These are phyloP conservation scores for Osmoderma eremita DNA, from an alignment of 2,888 invertebrate species.

Conservation along the genomic window DNA sequence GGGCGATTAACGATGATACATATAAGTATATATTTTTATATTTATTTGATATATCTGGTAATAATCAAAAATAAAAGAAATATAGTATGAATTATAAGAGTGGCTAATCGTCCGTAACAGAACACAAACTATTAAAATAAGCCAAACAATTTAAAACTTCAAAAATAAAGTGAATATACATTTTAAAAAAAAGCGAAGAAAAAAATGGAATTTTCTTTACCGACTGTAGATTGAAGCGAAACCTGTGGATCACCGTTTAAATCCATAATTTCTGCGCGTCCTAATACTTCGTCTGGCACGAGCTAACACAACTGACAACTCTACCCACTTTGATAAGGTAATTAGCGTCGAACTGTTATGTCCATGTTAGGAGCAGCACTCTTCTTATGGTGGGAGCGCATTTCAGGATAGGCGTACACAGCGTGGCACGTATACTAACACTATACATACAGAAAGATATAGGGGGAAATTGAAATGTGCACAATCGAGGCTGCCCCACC, in stretches of 20 bases:
- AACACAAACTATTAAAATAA: no score
- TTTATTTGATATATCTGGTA: no score
- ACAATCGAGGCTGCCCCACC: not conserved
- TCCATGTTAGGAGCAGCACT: conserved; percentile 4
- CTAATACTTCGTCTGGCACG: conserved; percentile 16
- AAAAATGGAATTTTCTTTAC: conserved; percentile 1
- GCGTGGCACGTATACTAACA: no score
- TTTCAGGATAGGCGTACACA: not conserved
- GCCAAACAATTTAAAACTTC: no score
- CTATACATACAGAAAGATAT: not conserved
- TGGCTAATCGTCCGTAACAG: no score
- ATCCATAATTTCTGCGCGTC: not conserved
- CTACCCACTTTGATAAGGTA: conserved; percentile 19
- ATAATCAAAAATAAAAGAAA: no score
- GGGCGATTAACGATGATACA: no score
- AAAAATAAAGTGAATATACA: no score
- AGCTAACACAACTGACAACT: conserved; percentile 14
- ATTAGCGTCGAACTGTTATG: conserved; percentile 19
- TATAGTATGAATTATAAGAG: no score
- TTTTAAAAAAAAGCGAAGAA: not conserved
- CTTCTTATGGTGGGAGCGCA: conserved; percentile 12
- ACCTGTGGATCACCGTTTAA: conserved; percentile 3
- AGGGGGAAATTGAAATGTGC: not conserved
- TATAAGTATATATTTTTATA: no score
- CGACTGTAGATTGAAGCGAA: not conserved